Evolutionary conservation across 2,888 invertebrate species (phyloP), one percentile per base, ranked within the genome.

Genomic region (Drosophila cracens): DNA sequence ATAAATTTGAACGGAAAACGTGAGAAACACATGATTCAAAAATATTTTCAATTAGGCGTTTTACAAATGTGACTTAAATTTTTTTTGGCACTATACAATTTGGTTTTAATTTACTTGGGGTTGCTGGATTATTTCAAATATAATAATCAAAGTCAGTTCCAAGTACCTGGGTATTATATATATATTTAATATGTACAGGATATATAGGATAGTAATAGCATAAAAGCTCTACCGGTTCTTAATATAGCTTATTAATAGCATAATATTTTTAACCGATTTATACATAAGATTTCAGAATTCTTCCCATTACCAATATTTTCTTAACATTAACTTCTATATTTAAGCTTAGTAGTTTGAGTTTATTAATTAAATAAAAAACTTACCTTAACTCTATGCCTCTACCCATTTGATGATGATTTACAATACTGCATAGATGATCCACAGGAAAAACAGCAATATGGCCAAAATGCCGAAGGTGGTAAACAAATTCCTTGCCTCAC

Each of bases 381-480:
- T n/a, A 49, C 77, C 72, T 33, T 29, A 31, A 29, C 81, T 68
- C 80, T 52, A 78, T 68, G 77, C 72, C 81, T 49, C 56, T 46
- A 49, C 58, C 43, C 52, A 48, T 57, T 33, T 33, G 2, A 57
- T 69, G 54, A 34, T 51, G 49, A 46, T 74, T 80, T 92, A 92
- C 81, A 92, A 91, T 57, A 92, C 87, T 29, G 95, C 94, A 92
- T 96, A 96, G 74, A 96, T 94, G 48, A 95, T 93, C 95, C 96
- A 96, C 60, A 96, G 94, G 66, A 95, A 94, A 86, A 95, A 94
- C 64, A 96, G 93, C 48, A 96, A 94, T 51, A 95, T 93, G 84
- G 96, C 94, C 92, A 96, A 93, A 92, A 96, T 96, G 86, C 95
- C 93, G 91, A 96, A 96, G 81, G 96, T 96, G 90, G 95, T 95